Evolutionary conservation across 2,113 vertebrate genomes (phyloP), one percentile per base, ranked within the genome.

Genomic region (Bothrops jararaca): DNA sequence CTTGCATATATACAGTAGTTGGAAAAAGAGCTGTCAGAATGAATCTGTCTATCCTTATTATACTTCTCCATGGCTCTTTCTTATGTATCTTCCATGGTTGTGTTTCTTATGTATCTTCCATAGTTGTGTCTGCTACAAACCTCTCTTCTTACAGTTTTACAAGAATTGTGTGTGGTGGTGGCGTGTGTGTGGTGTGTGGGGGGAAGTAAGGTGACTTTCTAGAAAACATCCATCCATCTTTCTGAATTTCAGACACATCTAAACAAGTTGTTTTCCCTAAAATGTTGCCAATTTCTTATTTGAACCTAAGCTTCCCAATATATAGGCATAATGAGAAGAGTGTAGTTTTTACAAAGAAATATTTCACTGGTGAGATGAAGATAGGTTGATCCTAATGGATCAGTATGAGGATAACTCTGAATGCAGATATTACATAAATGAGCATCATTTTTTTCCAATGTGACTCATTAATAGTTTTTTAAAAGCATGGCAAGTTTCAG

Each of bases 391-490:
- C 48, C n/a, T 89, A 53, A 64, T 29, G 26, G 7, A 80, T 57
- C 39, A 57, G 4, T 23, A 42, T 15, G 50, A 34, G 29, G 45
- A 39, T 11, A 89, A 85, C 58, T n/a, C 15, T 15, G 34, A 85
- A 92, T 85, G 20, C 42, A 85, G 39, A 29, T 80, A 57, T 89
- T 54, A 89, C 20, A 80, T 74, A 92, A 92, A 92, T 50, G 52
- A 92, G 64, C 91, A 89, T 57, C 64, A n/a, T 89, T 80, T 92
- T 56, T 92, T 74, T 5, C n/a, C 45, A 89, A 26, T 45, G 20
- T 92, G 91, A 89, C 18, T 89, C 87, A 92, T 85, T 57, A 89
- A n/a, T 42, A 48, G 58, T 29, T 89, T 80, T 89, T 54, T 42
- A 29, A 48, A 89, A 89, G 24, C 5, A 80, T 80, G 52, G 60